Evolutionary conservation across 2,888 invertebrate species (phyloP).

Genomic region (Monoplex corrugatus): DNA sequence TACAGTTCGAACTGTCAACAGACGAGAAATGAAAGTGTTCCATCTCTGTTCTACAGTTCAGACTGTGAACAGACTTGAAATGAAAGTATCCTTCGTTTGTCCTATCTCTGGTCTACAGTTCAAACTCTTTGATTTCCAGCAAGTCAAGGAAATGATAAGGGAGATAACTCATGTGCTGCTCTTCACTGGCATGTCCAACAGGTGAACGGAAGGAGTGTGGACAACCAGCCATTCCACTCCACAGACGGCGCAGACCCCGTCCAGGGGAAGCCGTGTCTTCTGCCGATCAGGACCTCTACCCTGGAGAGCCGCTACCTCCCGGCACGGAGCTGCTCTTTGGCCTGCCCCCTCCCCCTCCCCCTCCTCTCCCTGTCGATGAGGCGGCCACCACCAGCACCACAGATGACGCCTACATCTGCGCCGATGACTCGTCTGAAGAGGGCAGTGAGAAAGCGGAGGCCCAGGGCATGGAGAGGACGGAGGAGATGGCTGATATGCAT

Average conservation of each 20-base stretch:
- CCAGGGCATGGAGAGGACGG: background rate
- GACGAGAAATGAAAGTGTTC: no score
- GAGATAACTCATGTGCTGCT: no score
- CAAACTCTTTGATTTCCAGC: no score
- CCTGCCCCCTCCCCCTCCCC: constrained; percentile 58
- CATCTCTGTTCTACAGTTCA: no score
- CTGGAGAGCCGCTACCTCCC: constrained; percentile 65
- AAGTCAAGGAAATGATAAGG: no score
- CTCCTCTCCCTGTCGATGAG: constrained; percentile 58
- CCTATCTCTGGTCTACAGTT: no score
- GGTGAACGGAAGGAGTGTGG: no score
- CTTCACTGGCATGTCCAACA: no score
- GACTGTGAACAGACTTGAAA: no score
- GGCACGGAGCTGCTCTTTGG: constrained; percentile 58
- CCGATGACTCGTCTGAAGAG: constrained; percentile 42
- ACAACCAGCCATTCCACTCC: background rate
- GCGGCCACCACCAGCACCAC: constrained; percentile 46
- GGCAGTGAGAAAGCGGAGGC: background rate
- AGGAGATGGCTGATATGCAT: background rate
- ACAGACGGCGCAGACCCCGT: background rate
- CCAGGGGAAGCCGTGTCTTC: background rate
- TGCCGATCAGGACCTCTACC: constrained; percentile 52
- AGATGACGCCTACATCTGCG: constrained; percentile 56
- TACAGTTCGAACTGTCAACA: no score
- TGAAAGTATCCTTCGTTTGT: no score